Evolutionary conservation across 2,113 vertebrate species (phyloP).

Genomic region (Casuarius casuarius): DNA sequence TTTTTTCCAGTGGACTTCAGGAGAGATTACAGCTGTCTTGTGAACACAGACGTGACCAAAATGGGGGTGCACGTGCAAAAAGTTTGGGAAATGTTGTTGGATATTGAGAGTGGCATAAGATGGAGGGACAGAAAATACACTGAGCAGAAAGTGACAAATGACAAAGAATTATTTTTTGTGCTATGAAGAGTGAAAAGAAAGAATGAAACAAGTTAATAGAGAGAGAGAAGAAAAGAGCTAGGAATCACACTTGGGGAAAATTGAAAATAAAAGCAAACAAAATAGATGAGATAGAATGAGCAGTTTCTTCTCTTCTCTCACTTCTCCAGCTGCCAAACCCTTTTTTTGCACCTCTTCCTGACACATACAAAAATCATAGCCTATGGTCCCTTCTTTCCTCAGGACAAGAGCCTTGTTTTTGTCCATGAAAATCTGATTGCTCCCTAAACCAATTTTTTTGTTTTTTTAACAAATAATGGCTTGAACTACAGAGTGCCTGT

Average conservation of each 20-base stretch:
- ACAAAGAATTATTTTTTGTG: background rate
- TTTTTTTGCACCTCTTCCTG: conserved; percentile 28
- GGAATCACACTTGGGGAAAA: conserved; percentile 1
- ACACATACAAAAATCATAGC: conserved; percentile 20
- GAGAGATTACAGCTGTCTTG: background rate
- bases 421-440: conserved; percentile 59
- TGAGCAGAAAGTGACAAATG: background rate
- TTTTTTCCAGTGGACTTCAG: background rate
- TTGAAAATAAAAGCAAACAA: conserved; percentile 14
- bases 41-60: background rate
- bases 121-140: background rate
- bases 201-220: background rate
- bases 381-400: conserved; percentile 34
- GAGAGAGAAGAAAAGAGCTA: background rate
- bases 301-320: background rate
- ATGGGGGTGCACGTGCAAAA: background rate
- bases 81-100: background rate
- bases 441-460: conserved; percentile 30
- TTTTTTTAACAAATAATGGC: conserved; percentile 63
- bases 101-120: background rate
- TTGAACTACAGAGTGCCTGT: conserved; percentile 54
- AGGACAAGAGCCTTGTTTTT: conserved; percentile 36
- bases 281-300: conserved; percentile 19
- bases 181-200: background rate
- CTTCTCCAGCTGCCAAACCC: conserved; percentile 14